A percentile compares a stretch with the other conserved stretches of the same genome.
Evolutionary conservation across 2,888 invertebrate species (phyloP).

Genomic region (Caenorhabditis macrosperma): DNA sequence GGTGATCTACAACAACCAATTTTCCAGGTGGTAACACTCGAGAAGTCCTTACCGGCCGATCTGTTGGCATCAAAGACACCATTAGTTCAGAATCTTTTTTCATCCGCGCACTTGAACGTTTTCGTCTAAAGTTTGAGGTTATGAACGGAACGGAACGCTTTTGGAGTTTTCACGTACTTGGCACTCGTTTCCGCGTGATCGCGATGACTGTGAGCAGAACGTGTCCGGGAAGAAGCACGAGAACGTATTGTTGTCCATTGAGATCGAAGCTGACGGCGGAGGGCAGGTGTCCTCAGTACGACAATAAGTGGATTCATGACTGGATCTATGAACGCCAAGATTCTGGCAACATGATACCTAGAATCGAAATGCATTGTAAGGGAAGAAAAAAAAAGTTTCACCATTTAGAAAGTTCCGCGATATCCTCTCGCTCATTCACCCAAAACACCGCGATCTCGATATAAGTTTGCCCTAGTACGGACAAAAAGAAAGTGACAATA

Average conservation of each 20-base stretch:
- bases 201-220: conserved; percentile 48
- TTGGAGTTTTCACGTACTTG: no score
- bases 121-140: conserved; percentile 27
- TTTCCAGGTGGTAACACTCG: neutral
- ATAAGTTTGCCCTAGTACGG: conserved; percentile 77
- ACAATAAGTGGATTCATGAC: conserved; percentile 78
- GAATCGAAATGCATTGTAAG: neutral
- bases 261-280: conserved; percentile 70
- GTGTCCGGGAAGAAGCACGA: conserved; percentile 57
- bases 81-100: conserved; percentile 53
- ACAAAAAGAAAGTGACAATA: conserved; percentile 74
- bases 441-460: conserved; percentile 79
- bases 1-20: conserved; percentile 32
- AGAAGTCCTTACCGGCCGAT: conserved; percentile 50
- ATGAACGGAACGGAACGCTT: no score
- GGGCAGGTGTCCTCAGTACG: conserved; percentile 75
- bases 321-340: conserved; percentile 77
- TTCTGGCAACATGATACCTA: conserved; percentile 73
- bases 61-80: conserved; percentile 45
- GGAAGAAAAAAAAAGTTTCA: conserved; percentile 1
- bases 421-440: conserved; percentile 75
- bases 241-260: conserved; percentile 67
- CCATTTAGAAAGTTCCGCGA: conserved; percentile 65
- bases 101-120: conserved; percentile 35
- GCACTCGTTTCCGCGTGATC: conserved; percentile 25